Conservation (phyloP, 23 tunicate species). For the Trididemnum nubilum region DNA sequence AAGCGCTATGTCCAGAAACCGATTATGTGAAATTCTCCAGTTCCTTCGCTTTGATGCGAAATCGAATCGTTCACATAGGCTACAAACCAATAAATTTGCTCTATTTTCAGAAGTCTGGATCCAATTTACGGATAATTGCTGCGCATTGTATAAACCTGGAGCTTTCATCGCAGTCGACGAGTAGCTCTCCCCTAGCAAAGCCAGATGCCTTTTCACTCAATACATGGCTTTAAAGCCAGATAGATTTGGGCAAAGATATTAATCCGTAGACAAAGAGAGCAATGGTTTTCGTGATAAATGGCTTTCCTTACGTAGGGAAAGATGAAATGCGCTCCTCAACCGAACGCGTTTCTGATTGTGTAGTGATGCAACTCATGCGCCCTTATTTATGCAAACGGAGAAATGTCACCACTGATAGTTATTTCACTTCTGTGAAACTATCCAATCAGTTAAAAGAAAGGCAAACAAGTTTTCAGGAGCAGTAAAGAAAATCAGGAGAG, state of each 20-base stretch:
- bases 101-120: neutral
- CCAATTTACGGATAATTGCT: neutral
- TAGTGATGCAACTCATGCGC: too few relatives aligned
- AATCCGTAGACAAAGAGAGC: neutral
- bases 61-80: slow-evolving; percentile 2
- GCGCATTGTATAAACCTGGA: neutral
- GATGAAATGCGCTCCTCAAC: too few relatives aligned
- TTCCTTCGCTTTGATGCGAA: neutral
- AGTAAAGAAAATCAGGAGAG: neutral
- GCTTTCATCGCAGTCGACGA: neutral
- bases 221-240: too few relatives aligned
- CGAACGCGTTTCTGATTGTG: too few relatives aligned
- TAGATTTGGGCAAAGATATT: neutral
- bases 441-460: too few relatives aligned
- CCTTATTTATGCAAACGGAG: too few relatives aligned
- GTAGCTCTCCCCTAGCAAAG: slow-evolving; percentile 1
- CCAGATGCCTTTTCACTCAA: slow-evolving; percentile 12
- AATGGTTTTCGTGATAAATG: neutral
- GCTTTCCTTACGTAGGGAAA: too few relatives aligned
- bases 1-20: neutral
- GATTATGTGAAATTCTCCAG: slow-evolving; percentile 5
- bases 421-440: too few relatives aligned
- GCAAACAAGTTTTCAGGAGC: neutral
- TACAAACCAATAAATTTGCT: neutral
- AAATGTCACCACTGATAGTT: too few relatives aligned